Evolutionary conservation across 53 echinoderm and acorn worm genomes (phyloP).

Genomic region (Pentamera pediparva): DNA sequence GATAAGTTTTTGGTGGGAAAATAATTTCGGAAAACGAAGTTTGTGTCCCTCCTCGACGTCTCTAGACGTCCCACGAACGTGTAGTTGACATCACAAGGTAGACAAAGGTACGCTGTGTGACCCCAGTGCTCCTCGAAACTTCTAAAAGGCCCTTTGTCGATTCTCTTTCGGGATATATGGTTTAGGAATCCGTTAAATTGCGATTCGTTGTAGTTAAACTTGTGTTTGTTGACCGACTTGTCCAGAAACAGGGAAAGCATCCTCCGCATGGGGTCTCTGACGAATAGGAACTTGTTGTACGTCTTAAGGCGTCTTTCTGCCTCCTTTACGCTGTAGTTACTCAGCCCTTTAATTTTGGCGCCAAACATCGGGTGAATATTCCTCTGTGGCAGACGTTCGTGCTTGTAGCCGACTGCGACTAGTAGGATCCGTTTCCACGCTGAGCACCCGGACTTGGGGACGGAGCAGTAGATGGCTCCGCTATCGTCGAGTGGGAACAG

Average conservation of each 20-base stretch:
- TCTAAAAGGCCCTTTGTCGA: neutral
- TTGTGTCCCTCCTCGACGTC: neutral
- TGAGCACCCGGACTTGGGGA: conserved; percentile 1
- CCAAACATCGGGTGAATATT: neutral
- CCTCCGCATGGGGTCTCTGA: neutral
- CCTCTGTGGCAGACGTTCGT: neutral
- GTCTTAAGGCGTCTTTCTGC: neutral
- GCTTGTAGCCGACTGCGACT: neutral
- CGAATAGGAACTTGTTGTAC: conserved; percentile 2
- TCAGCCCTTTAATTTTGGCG: neutral
- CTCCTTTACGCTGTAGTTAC: neutral
- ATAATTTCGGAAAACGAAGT: neutral
- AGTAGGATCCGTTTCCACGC: conserved; percentile 5
- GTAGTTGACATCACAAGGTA: conserved; percentile 5
- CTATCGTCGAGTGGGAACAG: neutral
- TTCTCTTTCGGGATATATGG: neutral
- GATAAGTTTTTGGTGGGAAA: neutral
- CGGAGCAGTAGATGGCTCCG: neutral
- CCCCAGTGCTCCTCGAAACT: neutral
- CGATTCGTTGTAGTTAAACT: neutral
- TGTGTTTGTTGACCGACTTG: neutral
- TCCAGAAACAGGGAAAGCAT: conserved; percentile 3
- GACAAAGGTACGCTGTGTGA: neutral
- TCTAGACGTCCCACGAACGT: conserved; percentile 9
- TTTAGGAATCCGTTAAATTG: neutral